phyloP scores from a whole-genome alignment of 2,797 vertebrate species.

The Peromyscus eremicus region DNA sequence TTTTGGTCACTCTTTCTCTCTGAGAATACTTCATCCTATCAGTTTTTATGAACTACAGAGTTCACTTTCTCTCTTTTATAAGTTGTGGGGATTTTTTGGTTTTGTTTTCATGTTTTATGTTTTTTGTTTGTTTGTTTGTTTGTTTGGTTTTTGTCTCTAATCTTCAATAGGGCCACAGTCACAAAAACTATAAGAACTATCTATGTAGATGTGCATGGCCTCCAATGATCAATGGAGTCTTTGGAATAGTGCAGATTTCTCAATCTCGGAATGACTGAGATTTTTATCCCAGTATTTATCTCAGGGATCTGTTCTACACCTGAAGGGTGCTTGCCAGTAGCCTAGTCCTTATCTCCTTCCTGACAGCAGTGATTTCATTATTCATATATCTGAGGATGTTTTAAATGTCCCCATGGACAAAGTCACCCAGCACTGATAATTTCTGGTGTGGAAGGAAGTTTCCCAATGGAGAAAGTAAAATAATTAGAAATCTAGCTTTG shows the following conservation, averaged over 20 bases:
- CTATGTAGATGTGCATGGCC: background rate
- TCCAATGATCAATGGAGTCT: background rate
- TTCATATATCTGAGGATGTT: background rate
- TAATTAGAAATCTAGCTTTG: background rate
- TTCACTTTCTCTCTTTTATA: background rate
- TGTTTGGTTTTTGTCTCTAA: background rate
- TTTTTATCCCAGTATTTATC: background rate
- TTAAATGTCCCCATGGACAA: background rate
- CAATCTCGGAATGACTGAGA: background rate
- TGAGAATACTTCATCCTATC: background rate
- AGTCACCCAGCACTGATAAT: background rate
- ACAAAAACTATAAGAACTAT: background rate
- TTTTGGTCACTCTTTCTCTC: background rate
- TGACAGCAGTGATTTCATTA: background rate
- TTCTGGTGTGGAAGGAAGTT: background rate
- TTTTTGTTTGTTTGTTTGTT: background rate
- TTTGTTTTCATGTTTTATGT: background rate
- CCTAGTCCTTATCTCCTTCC: background rate
- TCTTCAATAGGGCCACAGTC: background rate
- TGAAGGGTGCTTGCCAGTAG: background rate
- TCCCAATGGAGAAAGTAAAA: background rate
- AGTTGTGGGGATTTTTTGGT: too few species aligned
- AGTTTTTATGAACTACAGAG: background rate
- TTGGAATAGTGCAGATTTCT: background rate
- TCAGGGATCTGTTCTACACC: background rate